These are phyloP conservation scores for Mus musculus DNA, from an alignment of 2,113 vertebrate genomes.

Conservation along the genomic window GRCm39 chr3:75058001-75058500, in stretches of 20 bases:
- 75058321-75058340: not conserved
- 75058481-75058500: not conserved
- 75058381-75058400: not conserved
- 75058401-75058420: not conserved
- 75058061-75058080: not conserved
- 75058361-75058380: not conserved
- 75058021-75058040: not conserved
- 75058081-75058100: not conserved
- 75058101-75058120: not conserved
- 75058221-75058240: constrained; percentile 20
- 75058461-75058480: not conserved
- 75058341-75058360: not conserved
- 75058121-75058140: not conserved
- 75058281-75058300: not conserved
- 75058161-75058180: not conserved
- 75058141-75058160: not conserved
- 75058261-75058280: not conserved
- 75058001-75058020: not conserved
- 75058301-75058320: constrained; percentile 15
- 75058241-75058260: not conserved
- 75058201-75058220: not conserved
- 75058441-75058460: not conserved
- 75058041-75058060: not conserved
- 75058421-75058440: not conserved
- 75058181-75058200: not conserved